Conservation (phyloP, 2,888 invertebrate species). For the Chirona hameri region DNA sequence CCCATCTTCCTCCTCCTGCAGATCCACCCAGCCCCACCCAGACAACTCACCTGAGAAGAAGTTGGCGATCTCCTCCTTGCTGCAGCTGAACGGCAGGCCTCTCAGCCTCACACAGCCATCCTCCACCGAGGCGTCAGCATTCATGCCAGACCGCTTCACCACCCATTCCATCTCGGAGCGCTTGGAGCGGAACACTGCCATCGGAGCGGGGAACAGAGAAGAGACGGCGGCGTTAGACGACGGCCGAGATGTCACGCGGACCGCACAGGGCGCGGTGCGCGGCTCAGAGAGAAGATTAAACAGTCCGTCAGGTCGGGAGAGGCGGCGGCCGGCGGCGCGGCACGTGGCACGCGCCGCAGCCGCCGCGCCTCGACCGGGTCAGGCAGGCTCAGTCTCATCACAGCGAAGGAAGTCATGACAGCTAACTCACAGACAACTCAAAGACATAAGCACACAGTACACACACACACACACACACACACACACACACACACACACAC, state of each 20-base stretch:
- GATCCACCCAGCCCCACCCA: too few species aligned
- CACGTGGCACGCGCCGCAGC: too few species aligned
- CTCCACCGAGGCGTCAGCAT: constrained; percentile 42
- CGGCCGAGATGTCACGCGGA: neutral
- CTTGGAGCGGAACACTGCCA: constrained; percentile 77
- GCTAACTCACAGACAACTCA: too few species aligned
- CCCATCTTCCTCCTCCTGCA: too few species aligned
- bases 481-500: too few species aligned
- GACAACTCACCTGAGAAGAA: constrained; percentile 82
- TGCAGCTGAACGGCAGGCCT: constrained; percentile 91
- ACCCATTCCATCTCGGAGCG: constrained; percentile 90
- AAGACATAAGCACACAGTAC: too few species aligned
- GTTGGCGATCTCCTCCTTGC: constrained; percentile 88
- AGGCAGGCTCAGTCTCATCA: neutral
- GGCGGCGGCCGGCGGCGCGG: neutral
- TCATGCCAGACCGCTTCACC: constrained; percentile 64
- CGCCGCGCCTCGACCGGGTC: constrained; percentile 5
- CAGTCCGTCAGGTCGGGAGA: neutral
- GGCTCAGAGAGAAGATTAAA: constrained; percentile 22
- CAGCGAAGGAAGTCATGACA: neutral
- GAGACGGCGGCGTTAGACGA: neutral
- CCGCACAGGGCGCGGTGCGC: neutral
- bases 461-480: too few species aligned
- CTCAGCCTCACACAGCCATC: constrained; percentile 80
- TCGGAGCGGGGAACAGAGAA: neutral